Base-by-base conservation (phyloP, 1,140 invertebrate genomes). In the Calliphora vicina region DNA sequence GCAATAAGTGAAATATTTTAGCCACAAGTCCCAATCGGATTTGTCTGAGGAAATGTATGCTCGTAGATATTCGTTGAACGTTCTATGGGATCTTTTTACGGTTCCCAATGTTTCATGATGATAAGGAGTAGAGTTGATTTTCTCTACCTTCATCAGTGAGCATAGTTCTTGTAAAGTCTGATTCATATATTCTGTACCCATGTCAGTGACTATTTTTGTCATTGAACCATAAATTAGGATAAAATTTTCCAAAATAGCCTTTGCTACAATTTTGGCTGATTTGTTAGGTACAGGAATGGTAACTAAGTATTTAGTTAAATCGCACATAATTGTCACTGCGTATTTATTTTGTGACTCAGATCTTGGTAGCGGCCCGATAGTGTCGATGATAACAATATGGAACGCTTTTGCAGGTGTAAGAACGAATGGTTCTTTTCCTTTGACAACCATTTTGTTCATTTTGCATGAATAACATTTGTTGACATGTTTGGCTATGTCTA, bases 111-210 rank as follows among this genome's bases (percentile, higher is more conserved):
- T 84, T 84, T 72, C 50, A 35, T 85, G 85, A 43, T 85, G 84
- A 73, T 85, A 83, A 23, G 84, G 80, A 57, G 84, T 86, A 9
- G 84, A 86, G 50, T 82, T 83, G 15, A 83, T 73, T 27, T 86
- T 85, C 4, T 84, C 27, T 12, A 84, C 84, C 25, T 83, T 83
- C 3, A 87, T 13, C 23, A 85, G 81, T 71, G 84, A 82, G n/a
- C 73, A 82, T 9, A 87, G 26, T 23, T 85, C 82, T 27, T 82
- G 42, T 13, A 87, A 83, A 20, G 84, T 73, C 81, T 84, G 27
- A 82, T 86, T 86, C 82, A 83, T 85, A 83, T 86, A 85, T 74
- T 87, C 85, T 72, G 84, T 80, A 26, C 82, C 84, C 42, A 82
- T 81, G 67, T 83, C 81, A 1, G 83, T 78, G 23, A 50, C 61